phyloP scores from a whole-genome alignment of 2,113 vertebrate species.

The Cryptomyrus ogoouensis region DNA sequence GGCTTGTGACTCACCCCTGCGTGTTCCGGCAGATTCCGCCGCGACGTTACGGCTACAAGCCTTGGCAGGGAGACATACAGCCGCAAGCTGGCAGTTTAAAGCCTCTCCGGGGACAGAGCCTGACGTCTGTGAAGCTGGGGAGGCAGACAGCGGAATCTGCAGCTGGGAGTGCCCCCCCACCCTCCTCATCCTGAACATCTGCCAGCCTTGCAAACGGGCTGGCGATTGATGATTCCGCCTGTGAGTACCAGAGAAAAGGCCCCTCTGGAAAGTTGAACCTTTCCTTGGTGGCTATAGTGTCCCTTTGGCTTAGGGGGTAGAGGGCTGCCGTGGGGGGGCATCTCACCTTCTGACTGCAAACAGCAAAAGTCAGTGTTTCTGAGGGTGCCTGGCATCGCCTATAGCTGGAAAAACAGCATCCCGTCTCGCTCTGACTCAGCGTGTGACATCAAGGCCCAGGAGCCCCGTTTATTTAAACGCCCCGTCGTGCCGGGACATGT shows the following conservation, averaged over 20 bases:
- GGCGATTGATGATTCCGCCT: slow-evolving; percentile 62
- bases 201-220: slow-evolving; percentile 49
- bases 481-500: background rate
- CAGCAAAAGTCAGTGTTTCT: background rate
- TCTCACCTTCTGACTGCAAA: background rate
- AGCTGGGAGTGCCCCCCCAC: background rate
- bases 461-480: background rate
- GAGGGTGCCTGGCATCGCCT: background rate
- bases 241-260: slow-evolving; percentile 46
- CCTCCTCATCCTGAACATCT: slow-evolving; percentile 54
- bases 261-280: slow-evolving; percentile 37
- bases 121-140: background rate
- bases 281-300: background rate
- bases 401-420: background rate
- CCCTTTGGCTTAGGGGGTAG: background rate
- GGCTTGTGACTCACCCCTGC: background rate
- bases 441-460: background rate
- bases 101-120: background rate
- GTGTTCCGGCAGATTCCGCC: background rate
- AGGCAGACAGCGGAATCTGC: background rate
- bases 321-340: background rate
- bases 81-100: background rate
- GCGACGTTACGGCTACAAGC: background rate
- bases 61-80: background rate
- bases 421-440: background rate